Percentiles rank a stretch among this genome's conserved stretches.
phyloP scores from a whole-genome alignment of 2,797 vertebrate genomes.

The Anolis apletophallus region DNA sequence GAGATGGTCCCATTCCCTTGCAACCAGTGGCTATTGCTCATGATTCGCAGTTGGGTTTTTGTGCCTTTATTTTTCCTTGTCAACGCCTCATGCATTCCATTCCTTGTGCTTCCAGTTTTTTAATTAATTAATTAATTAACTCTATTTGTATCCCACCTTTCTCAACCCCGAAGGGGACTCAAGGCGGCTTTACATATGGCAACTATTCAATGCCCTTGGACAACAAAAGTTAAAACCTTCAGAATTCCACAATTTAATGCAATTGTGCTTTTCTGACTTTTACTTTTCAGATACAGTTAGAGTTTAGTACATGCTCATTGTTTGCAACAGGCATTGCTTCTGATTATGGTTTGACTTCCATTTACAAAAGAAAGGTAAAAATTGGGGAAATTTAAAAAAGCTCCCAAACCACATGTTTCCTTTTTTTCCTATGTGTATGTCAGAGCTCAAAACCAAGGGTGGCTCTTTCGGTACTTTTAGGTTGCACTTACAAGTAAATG shows the following conservation, averaged over 20 bases:
- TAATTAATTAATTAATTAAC: neutral
- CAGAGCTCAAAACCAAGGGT: conserved; percentile 37
- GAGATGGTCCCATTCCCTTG: neutral
- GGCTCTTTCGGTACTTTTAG: conserved; percentile 1
- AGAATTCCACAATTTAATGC: neutral
- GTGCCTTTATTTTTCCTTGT: neutral
- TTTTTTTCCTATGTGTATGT: conserved; percentile 72
- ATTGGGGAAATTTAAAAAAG: neutral
- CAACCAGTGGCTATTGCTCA: neutral
- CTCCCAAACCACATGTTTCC: conserved; percentile 8
- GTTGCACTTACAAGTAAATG: conserved; percentile 94
- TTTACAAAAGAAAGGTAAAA: neutral
- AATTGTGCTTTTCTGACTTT: neutral
- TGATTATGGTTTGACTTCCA: neutral
- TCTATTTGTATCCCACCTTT: neutral
- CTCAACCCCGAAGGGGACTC: no score
- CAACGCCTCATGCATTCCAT: neutral
- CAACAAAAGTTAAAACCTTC: no score
- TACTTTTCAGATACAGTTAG: neutral
- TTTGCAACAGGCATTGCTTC: conserved; percentile 3
- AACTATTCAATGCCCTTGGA: no score
- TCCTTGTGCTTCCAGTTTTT: neutral
- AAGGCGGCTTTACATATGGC: no score
- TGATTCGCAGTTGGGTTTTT: neutral
- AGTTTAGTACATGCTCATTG: neutral